A percentile compares a stretch with the other conserved stretches of the same genome.
Conservation (phyloP, 2,113 vertebrate genomes). For the Chauna torquata region DNA sequence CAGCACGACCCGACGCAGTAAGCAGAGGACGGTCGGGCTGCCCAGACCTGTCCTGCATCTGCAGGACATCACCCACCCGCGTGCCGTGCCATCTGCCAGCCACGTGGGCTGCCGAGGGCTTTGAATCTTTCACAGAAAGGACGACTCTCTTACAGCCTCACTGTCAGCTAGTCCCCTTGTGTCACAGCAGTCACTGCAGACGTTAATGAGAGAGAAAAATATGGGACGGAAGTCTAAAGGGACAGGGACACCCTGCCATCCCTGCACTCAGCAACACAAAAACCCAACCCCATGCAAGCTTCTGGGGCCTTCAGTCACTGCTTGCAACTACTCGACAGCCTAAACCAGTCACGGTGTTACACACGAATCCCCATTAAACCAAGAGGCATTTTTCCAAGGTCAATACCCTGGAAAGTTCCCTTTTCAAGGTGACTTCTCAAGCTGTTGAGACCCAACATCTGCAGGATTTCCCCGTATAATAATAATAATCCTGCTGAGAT, state of each 20-base stretch:
- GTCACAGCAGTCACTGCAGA: background rate
- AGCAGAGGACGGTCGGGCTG: background rate
- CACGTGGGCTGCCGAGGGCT: background rate
- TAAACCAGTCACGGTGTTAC: background rate
- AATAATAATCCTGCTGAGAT: conserved; percentile 27
- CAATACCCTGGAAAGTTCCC: background rate
- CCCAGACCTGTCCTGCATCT: background rate
- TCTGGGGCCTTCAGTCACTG: too few relatives aligned
- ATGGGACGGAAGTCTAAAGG: background rate
- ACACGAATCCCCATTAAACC: background rate
- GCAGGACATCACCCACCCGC: background rate
- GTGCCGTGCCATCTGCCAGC: background rate
- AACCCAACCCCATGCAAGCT: background rate
- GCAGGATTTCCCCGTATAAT: conserved; percentile 20
- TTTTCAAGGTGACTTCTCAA: conserved; percentile 15
- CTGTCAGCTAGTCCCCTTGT: background rate
- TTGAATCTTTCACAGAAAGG: background rate
- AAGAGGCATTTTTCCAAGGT: background rate
- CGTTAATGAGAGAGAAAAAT: background rate
- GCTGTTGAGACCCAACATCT: conserved; percentile 2
- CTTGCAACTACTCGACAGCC: background rate
- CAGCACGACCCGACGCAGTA: accelerated
- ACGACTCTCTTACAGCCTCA: too few relatives aligned
- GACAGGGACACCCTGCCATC: background rate
- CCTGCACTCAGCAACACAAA: background rate